A percentile compares a stretch with the other conserved stretches of the same genome.
These are phyloP conservation scores for Cisticola juncidis DNA, from an alignment of 2,113 vertebrate genomes.

Conservation along the genomic window DNA sequence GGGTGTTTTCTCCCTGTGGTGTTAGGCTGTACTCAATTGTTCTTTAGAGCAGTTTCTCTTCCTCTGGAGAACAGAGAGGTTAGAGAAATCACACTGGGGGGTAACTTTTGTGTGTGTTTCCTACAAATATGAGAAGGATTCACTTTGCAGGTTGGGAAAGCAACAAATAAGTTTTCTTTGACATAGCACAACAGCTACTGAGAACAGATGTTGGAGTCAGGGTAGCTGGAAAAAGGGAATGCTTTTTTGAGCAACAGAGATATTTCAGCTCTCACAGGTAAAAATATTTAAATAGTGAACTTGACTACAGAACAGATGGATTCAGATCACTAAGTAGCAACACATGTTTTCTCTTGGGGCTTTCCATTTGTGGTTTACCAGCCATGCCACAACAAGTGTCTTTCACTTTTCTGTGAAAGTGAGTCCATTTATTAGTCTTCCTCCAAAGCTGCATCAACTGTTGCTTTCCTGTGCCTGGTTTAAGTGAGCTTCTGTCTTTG, in stretches of 20 bases:
- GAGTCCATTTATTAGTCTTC: not conserved
- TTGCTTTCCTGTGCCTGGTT: not conserved
- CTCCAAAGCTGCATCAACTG: not conserved
- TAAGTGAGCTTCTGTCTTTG: not conserved
- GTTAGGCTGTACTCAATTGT: not conserved
- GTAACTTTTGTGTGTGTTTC: not conserved
- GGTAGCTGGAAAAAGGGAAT: not conserved
- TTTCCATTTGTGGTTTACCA: conserved; percentile 65
- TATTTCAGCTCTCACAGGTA: not conserved
- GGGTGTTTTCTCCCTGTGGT: not conserved
- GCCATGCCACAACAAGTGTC: not conserved
- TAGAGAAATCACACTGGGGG: not conserved
- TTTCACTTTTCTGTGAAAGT: conserved; percentile 43
- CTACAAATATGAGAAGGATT: not conserved
- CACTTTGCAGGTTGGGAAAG: not conserved
- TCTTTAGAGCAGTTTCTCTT: not conserved
- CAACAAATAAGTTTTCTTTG: not conserved
- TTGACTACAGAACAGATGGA: not conserved
- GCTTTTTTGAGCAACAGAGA: not conserved
- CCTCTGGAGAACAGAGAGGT: not conserved
- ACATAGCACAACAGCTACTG: not conserved
- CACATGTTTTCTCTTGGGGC: not conserved
- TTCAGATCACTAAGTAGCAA: not conserved
- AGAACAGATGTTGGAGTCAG: not conserved
- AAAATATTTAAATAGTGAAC: not conserved